phyloP scores from a whole-genome alignment of 2,888 invertebrate genomes.

The Xestia ashworthii region DNA sequence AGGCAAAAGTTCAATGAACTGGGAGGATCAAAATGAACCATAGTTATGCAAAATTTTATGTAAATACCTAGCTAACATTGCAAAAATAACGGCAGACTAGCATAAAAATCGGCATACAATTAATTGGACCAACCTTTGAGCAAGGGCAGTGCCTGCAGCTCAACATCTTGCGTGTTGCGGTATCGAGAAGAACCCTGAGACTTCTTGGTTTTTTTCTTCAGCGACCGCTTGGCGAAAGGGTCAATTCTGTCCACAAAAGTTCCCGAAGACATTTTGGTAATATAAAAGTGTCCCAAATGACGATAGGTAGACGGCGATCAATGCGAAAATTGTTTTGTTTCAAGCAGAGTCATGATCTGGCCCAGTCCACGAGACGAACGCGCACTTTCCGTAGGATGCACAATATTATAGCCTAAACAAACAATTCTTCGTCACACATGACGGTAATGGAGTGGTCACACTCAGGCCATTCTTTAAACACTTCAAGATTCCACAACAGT shows the following conservation, averaged over 20 bases:
- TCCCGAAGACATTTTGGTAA: constrained; percentile 93
- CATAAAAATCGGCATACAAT: constrained; percentile 38
- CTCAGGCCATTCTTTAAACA: constrained; percentile 90
- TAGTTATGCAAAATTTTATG: constrained; percentile 8
- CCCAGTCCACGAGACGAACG: constrained; percentile 87
- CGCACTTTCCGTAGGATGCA: constrained; percentile 88
- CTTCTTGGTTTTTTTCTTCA: constrained; percentile 99
- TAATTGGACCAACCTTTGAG: constrained; percentile 95
- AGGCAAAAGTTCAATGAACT: constrained; percentile 73
- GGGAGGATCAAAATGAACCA: constrained; percentile 48
- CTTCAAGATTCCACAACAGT: constrained; percentile 90
- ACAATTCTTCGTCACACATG: constrained; percentile 91
- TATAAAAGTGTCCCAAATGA: constrained; percentile 89
- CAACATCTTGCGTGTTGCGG: constrained; percentile 99
- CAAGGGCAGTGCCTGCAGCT: constrained; percentile 98
- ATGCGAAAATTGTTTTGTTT: constrained; percentile 89
- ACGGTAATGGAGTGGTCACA: constrained; percentile 90
- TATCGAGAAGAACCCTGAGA: constrained; percentile 99
- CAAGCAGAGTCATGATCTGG: constrained; percentile 90
- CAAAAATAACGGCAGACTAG: constrained; percentile 32
- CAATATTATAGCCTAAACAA: constrained; percentile 90
- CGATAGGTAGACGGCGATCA: constrained; percentile 88
- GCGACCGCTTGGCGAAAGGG: constrained; percentile 99
- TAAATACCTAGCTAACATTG: constrained; percentile 20
- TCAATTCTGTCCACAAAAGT: constrained; percentile 99